Percentiles rank a stretch among this genome's conserved stretches.
Conservation (phyloP, 2,113 vertebrate species). For the Sinosuthora webbiana region DNA sequence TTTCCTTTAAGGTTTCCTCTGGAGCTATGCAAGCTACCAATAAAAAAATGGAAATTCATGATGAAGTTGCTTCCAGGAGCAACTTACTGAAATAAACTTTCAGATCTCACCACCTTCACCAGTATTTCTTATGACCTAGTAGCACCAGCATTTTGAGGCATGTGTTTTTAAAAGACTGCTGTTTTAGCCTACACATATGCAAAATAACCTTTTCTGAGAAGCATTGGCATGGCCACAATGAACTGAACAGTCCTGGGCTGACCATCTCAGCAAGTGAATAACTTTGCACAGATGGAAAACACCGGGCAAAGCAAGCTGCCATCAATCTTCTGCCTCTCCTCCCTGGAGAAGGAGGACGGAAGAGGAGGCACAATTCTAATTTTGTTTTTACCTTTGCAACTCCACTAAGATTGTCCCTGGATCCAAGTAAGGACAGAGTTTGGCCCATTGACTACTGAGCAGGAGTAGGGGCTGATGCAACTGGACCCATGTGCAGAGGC, state of each 20-base stretch:
- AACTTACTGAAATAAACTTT: background rate
- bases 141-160: background rate
- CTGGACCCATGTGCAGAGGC: slow-evolving; percentile 28
- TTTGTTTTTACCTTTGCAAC: slow-evolving; percentile 47
- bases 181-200: background rate
- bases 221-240: background rate
- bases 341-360: background rate
- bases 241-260: background rate
- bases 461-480: slow-evolving; percentile 50
- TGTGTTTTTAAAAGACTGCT: background rate
- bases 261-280: background rate
- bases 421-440: slow-evolving; percentile 31
- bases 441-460: slow-evolving; percentile 1
- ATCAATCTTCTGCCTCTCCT: background rate
- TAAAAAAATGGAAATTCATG: background rate
- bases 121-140: background rate
- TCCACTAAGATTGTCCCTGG: background rate
- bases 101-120: background rate
- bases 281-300: background rate
- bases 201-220: background rate
- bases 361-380: background rate
- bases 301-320: background rate
- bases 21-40: background rate
- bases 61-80: background rate
- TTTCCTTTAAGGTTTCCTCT: background rate